Base-by-base conservation (phyloP, 2,888 invertebrate species). In the Drosophila peninsularis region DNA sequence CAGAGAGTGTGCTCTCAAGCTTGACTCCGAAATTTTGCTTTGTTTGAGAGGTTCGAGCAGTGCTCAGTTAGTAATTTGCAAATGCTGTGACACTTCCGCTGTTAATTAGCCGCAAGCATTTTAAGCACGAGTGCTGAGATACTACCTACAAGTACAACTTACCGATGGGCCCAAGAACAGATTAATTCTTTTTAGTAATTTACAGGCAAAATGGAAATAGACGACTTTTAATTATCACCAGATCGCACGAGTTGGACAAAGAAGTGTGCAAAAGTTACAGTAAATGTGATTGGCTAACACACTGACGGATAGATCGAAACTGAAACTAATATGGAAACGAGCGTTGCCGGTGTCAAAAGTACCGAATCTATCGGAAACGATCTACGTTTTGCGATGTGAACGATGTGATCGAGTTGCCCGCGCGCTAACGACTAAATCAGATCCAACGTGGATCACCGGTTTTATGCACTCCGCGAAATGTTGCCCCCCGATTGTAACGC, bases 391-490 rank as follows among this genome's bases (percentile, higher is more conserved):
- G 39, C 50, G 58, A 49, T 62, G 42, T 45, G 58, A 49, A 49
- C 90, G 90, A 88, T 82, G 82, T 91, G 91, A 90, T 91, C 91
- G 89, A 90, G 84, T 89, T 91, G 91, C 90, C 90, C 91, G 92
- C 90, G 90, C 90, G 91, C 89, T 91, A 91, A 90, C 91, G 90
- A 92, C 92, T 92, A 91, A 92, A 90, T 90, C 90, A 89, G 77
- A 81, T 77, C 77, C 75, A 80, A 81, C 78, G 87, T 84, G 85
- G 87, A 87, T 88, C 85, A 90, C 90, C 89, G 89, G 91, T 91
- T 91, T 91, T 91, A 91, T 91, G 90, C 85, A 87, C 53, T 68
- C 65, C 58, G 82, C 76, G 79, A 83, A 82, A 78, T 78, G 71
- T 69, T 74, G 68, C 56, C 64, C 71, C 68, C 66, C 63, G 67